These are phyloP conservation scores for Scylla paramamosain DNA, from an alignment of 1,140 invertebrate species.

Conservation along the genomic window DNA sequence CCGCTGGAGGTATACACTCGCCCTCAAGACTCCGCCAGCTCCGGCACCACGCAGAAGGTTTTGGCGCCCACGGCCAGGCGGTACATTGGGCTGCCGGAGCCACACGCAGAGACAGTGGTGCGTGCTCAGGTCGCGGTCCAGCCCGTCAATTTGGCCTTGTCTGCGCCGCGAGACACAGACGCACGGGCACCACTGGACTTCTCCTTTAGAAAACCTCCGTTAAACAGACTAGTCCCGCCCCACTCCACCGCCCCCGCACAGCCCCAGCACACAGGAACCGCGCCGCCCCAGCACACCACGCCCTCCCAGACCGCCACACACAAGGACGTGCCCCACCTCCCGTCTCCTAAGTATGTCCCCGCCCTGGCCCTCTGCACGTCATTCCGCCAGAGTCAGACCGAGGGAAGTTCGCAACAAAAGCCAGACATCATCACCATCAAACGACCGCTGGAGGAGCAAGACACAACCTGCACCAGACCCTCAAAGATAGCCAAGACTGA, in stretches of 20 bases:
- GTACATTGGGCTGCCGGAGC: constrained; percentile 29
- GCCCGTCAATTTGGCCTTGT: constrained; percentile 57
- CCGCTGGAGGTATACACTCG: constrained; percentile 34
- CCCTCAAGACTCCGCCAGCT: background rate
- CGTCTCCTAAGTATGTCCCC: background rate
- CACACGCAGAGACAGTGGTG: constrained; percentile 63
- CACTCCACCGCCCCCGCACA: background rate
- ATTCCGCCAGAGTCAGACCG: background rate
- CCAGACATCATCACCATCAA: constrained; percentile 1
- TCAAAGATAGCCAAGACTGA: constrained; percentile 32
- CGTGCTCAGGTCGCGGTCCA: constrained; percentile 68
- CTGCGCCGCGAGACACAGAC: constrained; percentile 33
- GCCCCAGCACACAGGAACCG: background rate
- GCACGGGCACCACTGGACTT: constrained; percentile 55
- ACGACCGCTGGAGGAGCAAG: constrained; percentile 4
- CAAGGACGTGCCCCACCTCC: background rate
- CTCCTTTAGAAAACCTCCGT: constrained; percentile 45
- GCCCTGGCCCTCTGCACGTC: constrained; percentile 18
- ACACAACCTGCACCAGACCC: constrained; percentile 1
- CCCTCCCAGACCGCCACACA: background rate
- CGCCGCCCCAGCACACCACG: background rate
- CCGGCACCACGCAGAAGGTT: constrained; percentile 8
- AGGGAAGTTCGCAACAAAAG: background rate
- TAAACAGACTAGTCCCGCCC: constrained; percentile 34
- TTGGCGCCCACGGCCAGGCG: constrained; percentile 58